Evolutionary conservation across 2,888 invertebrate species (phyloP).

Genomic region (Malthinus flaveolus): DNA sequence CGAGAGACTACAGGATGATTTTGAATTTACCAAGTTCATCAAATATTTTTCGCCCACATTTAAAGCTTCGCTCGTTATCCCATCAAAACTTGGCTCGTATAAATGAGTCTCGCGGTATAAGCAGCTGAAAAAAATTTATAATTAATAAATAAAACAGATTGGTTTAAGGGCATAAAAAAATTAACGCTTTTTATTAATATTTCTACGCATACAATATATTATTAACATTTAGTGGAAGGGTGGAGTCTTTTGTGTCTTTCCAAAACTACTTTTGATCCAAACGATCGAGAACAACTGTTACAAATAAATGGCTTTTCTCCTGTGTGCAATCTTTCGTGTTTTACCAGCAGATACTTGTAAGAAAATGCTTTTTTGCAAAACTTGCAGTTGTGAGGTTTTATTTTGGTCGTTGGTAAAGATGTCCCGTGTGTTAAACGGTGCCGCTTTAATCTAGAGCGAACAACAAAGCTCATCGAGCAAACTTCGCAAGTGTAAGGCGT

Average conservation of each 20-base stretch:
- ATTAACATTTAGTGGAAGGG: not conserved
- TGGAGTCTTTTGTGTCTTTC: slow-evolving; percentile 42
- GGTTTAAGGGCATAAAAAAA: not conserved
- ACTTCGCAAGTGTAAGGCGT: not conserved
- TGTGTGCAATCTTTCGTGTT: slow-evolving; percentile 63
- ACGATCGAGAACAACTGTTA: slow-evolving; percentile 61
- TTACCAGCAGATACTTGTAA: slow-evolving; percentile 61
- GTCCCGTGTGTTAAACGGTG: slow-evolving; percentile 54
- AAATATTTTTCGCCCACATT: slow-evolving; percentile 32
- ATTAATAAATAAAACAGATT: not conserved
- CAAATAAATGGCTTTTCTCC: slow-evolving; percentile 64
- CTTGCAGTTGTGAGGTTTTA: slow-evolving; percentile 44
- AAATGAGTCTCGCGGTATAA: slow-evolving; percentile 37
- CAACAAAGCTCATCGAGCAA: not conserved
- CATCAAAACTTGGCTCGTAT: slow-evolving; percentile 31
- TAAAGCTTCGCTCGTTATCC: not conserved
- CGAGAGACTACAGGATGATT: slow-evolving; percentile 30
- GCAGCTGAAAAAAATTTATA: slow-evolving; percentile 38
- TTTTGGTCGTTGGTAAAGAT: slow-evolving; percentile 58
- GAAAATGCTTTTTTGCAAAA: slow-evolving; percentile 58
- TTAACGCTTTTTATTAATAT: not conserved
- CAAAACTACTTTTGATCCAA: slow-evolving; percentile 54
- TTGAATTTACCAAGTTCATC: slow-evolving; percentile 40
- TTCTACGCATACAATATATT: not conserved
- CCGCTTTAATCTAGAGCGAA: not conserved